Evolutionary conservation across 2,797 vertebrate species (phyloP).

Genomic region (Pachyuromys duprasi): DNA sequence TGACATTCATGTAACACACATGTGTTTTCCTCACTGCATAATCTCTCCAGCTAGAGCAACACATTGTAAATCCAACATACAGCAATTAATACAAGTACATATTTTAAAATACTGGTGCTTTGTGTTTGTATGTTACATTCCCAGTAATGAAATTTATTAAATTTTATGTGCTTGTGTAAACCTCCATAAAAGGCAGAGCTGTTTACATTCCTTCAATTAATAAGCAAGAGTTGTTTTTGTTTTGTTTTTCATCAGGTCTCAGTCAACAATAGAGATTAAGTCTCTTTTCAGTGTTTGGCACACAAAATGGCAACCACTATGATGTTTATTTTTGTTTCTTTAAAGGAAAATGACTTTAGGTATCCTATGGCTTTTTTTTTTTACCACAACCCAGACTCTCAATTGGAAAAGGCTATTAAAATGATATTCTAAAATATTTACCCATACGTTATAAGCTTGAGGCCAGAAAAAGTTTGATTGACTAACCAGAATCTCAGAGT

Average conservation of each 20-base stretch:
- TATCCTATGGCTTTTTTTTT: not conserved
- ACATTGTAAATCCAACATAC: not conserved
- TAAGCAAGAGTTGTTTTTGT: not conserved
- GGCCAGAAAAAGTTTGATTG: not conserved
- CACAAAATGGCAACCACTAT: not conserved
- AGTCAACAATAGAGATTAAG: not conserved
- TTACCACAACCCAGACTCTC: not conserved
- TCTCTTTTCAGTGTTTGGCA: not conserved
- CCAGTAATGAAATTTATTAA: not conserved
- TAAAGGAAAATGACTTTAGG: not conserved
- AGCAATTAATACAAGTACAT: not conserved
- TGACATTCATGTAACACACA: not conserved
- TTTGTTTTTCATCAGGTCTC: not conserved
- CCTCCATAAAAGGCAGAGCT: not conserved
- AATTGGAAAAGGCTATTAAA: not conserved
- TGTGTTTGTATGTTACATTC: not conserved
- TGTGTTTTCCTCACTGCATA: not conserved
- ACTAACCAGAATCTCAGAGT: not conserved
- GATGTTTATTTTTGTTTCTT: not conserved
- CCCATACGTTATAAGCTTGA: constrained; percentile 16
- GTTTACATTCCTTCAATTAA: not conserved
- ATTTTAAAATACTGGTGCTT: not conserved
- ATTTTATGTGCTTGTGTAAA: not conserved
- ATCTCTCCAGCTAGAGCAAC: no score
- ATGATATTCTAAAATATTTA: not conserved